Conservation (phyloP, 2,797 vertebrate species). For the Hydrolagus colliei region DNA sequence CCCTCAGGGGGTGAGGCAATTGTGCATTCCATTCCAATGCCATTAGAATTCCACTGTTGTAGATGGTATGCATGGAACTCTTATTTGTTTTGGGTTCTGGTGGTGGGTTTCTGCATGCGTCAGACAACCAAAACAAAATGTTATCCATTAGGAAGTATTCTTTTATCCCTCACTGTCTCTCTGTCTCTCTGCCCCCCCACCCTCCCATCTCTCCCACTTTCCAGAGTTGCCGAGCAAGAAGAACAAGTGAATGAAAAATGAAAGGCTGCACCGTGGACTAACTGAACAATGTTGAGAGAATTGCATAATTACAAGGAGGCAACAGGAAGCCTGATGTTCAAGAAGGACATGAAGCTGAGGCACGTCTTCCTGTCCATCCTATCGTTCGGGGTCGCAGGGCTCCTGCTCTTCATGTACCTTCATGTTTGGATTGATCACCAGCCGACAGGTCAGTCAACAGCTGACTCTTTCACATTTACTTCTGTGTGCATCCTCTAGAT, state of each 20-base stretch:
- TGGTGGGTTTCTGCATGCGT: too few species aligned
- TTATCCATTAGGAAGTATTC: too few species aligned
- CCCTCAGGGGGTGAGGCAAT: too few species aligned
- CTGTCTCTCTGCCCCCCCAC: too few species aligned
- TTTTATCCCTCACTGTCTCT: too few species aligned
- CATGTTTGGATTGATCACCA: slow-evolving; percentile 55
- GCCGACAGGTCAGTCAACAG: slow-evolving; percentile 46
- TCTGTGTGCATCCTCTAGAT: not conserved
- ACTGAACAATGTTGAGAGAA: not conserved
- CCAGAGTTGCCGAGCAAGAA: not conserved
- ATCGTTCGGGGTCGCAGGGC: slow-evolving; percentile 56
- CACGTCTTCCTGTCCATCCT: slow-evolving; percentile 55
- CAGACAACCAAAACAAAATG: too few species aligned
- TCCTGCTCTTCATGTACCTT: slow-evolving; percentile 59
- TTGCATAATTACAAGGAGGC: not conserved
- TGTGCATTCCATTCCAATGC: too few species aligned
- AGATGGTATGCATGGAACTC: too few species aligned
- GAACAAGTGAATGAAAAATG: not conserved
- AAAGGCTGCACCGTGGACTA: not conserved
- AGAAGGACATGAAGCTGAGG: slow-evolving; percentile 54
- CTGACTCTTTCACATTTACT: not conserved
- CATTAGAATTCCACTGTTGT: too few species aligned
- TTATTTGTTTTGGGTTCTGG: too few species aligned
- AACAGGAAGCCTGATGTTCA: not conserved
- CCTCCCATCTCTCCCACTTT: not conserved